Conservation (phyloP, 2,113 vertebrate species). For the Alouatta palliata region DNA sequence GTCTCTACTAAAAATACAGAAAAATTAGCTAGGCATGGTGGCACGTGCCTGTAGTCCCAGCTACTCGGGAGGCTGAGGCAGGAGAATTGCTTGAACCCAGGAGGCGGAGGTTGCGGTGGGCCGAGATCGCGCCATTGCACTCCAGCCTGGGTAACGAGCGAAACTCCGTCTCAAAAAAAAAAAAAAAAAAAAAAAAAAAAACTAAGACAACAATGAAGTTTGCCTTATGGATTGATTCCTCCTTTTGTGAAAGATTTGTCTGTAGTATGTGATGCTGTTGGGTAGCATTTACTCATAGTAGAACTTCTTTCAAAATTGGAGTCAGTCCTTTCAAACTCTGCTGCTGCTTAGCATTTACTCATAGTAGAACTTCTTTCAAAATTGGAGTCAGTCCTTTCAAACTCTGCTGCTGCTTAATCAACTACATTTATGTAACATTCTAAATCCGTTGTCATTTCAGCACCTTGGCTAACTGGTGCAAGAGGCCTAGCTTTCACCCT, state of each 20-base stretch:
- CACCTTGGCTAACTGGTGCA: background rate
- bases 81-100: no score
- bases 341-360: background rate
- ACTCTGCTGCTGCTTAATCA: background rate
- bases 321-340: background rate
- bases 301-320: background rate
- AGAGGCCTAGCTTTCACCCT: background rate
- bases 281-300: background rate
- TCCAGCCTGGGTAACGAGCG: no score
- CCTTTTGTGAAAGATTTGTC: background rate
- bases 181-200: no score
- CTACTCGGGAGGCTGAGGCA: no score
- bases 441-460: background rate
- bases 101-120: no score
- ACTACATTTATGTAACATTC: background rate
- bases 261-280: background rate
- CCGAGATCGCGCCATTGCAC: no score
- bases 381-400: background rate
- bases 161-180: no score
- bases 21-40: no score
- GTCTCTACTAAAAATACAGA: no score
- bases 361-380: background rate
- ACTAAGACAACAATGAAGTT: background rate
- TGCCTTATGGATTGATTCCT: background rate
- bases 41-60: no score